Evolutionary conservation across 2,113 vertebrate species (phyloP).

Genomic region (Prunella himalayana): DNA sequence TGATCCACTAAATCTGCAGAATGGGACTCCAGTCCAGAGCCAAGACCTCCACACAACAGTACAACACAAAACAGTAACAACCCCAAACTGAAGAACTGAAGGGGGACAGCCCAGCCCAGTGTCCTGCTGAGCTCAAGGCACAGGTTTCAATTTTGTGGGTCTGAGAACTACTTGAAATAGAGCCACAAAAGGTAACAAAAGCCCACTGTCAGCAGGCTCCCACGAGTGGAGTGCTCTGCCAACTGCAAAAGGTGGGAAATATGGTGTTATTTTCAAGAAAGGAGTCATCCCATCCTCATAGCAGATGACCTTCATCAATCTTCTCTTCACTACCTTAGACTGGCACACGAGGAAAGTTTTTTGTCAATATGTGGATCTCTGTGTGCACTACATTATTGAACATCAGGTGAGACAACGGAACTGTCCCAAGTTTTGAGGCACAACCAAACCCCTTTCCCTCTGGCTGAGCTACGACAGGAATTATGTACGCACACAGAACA

Average conservation of each 20-base stretch:
- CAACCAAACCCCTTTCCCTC: neutral
- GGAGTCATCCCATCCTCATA: neutral
- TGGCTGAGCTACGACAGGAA: neutral
- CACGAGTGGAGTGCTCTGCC: neutral
- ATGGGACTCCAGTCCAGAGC: neutral
- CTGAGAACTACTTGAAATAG: neutral
- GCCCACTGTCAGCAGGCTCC: neutral
- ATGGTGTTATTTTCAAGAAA: neutral
- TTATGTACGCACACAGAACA: neutral
- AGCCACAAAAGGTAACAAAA: neutral
- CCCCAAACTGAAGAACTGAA: neutral
- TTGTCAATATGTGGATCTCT: rapidly evolving
- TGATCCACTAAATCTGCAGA: neutral
- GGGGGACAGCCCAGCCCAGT: neutral
- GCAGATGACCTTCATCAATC: constrained; percentile 2
- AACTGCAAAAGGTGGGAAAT: neutral
- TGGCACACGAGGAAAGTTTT: neutral
- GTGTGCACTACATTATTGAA: rapidly evolving
- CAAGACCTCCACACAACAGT: rapidly evolving
- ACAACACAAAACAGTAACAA: neutral
- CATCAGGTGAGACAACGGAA: neutral
- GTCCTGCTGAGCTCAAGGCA: neutral
- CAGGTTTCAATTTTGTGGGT: neutral
- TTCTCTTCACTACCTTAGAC: neutral
- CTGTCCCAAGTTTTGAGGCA: neutral